Evolutionary conservation across 2,113 vertebrate species (phyloP).

Genomic region (Physeter macrocephalus): DNA sequence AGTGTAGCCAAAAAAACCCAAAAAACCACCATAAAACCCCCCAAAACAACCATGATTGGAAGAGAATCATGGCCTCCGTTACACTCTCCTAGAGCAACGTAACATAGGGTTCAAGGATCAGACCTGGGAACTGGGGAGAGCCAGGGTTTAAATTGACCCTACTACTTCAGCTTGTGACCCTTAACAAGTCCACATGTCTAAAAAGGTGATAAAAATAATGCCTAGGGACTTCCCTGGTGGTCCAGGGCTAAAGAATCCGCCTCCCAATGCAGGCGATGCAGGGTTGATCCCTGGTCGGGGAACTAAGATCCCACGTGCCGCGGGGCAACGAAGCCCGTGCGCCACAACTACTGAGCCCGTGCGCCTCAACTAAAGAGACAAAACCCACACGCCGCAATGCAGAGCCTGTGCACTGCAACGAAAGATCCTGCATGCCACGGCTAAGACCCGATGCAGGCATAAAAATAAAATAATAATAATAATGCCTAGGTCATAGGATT

Average conservation of each 20-base stretch:
- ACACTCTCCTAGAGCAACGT: neutral
- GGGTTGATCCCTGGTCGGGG: too few species aligned
- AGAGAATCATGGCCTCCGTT: neutral
- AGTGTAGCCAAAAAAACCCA: neutral
- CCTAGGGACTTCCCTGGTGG: too few species aligned
- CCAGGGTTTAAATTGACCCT: neutral
- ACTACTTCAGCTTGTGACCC: neutral
- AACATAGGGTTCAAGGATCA: neutral
- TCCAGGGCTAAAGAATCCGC: too few species aligned
- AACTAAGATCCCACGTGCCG: too few species aligned
- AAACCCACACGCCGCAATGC: too few species aligned
- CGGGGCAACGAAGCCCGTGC: too few species aligned
- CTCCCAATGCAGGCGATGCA: too few species aligned
- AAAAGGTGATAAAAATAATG: neutral
- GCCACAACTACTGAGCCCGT: too few species aligned
- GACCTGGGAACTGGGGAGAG: neutral
- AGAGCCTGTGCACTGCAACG: too few species aligned
- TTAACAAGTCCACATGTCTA: neutral
- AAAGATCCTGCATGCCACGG: too few species aligned
- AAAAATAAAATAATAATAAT: neutral
- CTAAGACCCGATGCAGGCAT: too few species aligned
- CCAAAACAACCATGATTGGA: neutral
- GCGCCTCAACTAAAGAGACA: too few species aligned
- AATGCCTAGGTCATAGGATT: neutral
- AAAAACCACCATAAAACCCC: neutral